Percentiles rank a stretch among this genome's conserved stretches.
phyloP scores from a whole-genome alignment of 23 tunicate genomes.

The Clavelina lepadiformis region DNA sequence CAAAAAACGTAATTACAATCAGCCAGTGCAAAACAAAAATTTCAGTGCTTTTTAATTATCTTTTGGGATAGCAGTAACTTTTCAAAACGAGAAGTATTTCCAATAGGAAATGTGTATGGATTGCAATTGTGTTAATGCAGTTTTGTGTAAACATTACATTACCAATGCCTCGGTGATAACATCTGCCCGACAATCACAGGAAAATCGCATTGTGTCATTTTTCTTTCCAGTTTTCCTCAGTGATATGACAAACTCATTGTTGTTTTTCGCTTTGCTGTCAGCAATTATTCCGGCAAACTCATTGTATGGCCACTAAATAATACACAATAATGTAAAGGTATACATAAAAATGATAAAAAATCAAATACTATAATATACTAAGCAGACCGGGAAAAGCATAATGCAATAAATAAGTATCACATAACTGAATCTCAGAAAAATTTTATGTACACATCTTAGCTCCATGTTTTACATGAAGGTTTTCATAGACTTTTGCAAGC shows the following conservation, averaged over 20 bases:
- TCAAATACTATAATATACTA: background rate
- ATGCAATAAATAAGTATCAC: background rate
- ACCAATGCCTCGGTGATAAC: constrained; percentile 88
- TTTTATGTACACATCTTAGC: background rate
- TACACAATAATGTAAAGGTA: background rate
- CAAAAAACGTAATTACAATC: too few species aligned
- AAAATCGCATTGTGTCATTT: constrained; percentile 93
- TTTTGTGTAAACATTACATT: too few species aligned
- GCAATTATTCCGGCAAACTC: constrained; percentile 86
- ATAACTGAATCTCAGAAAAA: background rate
- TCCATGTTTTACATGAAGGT: too few species aligned
- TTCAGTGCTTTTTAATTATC: too few species aligned
- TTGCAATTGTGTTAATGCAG: too few species aligned
- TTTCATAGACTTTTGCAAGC: too few species aligned
- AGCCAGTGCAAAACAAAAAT: too few species aligned
- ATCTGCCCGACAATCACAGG: constrained; percentile 74
- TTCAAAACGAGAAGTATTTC: too few species aligned
- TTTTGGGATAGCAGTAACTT: too few species aligned
- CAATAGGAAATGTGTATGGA: too few species aligned
- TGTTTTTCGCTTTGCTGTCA: constrained; percentile 86
- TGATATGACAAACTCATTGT: constrained; percentile 75
- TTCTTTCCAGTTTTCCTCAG: constrained; percentile 83
- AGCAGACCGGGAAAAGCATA: background rate
- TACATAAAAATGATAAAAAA: background rate
- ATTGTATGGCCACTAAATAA: constrained; percentile 78